phyloP scores from a whole-genome alignment of 2,113 vertebrate species.

The Amphilophus citrinellus region DNA sequence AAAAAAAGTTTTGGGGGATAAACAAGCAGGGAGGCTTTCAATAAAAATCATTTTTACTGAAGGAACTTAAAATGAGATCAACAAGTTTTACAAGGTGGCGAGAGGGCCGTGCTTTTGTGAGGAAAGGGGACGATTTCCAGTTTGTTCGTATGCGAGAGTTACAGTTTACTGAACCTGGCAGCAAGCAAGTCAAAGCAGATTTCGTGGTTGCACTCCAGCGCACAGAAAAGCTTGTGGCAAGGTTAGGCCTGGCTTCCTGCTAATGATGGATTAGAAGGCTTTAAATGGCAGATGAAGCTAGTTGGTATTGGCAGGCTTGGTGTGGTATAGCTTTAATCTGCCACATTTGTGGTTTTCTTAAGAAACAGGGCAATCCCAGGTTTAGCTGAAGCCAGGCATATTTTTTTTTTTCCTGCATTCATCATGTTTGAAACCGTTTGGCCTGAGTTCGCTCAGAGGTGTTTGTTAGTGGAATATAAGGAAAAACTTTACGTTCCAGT shows the following conservation, averaged over 20 bases:
- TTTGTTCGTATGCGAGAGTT: not conserved
- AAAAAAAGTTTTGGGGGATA: conserved; percentile 44
- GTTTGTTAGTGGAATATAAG: conserved; percentile 1
- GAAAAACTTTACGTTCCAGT: not conserved
- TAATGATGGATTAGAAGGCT: conserved; percentile 61
- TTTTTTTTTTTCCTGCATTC: conserved; percentile 10
- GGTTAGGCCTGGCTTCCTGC: conserved; percentile 26
- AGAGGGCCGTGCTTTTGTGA: conserved; percentile 26
- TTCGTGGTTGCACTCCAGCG: conserved; percentile 17
- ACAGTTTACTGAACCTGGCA: conserved; percentile 29
- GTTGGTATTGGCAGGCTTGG: conserved; percentile 43
- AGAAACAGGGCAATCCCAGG: conserved; percentile 39
- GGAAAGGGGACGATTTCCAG: conserved; percentile 48
- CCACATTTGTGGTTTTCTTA: conserved; percentile 40
- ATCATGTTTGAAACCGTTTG: conserved; percentile 33
- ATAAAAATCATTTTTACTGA: conserved; percentile 57
- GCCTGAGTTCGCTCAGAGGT: conserved; percentile 27
- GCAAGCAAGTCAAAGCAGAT: conserved; percentile 39
- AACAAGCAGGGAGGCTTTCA: conserved; percentile 45
- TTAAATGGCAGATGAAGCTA: conserved; percentile 39
- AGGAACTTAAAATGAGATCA: conserved; percentile 63
- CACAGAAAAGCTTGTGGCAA: conserved; percentile 45
- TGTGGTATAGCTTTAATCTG: conserved; percentile 40
- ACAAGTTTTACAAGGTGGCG: conserved; percentile 67
- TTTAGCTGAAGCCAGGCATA: conserved; percentile 1